Percentiles rank a stretch among this genome's conserved stretches.
Conservation (phyloP, 2,888 invertebrate genomes). For the Diarsia mendica region DNA sequence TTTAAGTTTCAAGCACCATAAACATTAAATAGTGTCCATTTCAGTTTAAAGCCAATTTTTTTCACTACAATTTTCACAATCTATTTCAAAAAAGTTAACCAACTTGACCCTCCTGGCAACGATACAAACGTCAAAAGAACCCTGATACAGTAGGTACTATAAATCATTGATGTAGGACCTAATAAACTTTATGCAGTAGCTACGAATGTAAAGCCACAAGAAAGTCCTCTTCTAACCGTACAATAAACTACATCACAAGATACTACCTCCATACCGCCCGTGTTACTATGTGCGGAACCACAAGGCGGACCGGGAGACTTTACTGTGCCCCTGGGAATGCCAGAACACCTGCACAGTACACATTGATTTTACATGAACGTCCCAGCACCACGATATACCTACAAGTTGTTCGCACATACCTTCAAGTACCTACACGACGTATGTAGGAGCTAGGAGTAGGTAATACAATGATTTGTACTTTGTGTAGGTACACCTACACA, state of each 20-base stretch:
- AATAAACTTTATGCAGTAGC: constrained; percentile 42
- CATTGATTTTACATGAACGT: constrained; percentile 74
- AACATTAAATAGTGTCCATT: too few relatives aligned
- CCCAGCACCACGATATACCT: constrained; percentile 53
- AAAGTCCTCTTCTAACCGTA: constrained; percentile 53
- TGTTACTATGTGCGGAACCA: constrained; percentile 63
- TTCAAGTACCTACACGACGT: constrained; percentile 25
- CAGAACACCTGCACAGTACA: constrained; percentile 74
- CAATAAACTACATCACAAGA: constrained; percentile 63
- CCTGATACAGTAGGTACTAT: background rate
- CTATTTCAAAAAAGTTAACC: background rate
- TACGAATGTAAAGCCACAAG: constrained; percentile 32
- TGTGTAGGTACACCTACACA: constrained; percentile 12
- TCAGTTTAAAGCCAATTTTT: too few relatives aligned
- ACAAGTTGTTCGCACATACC: constrained; percentile 59
- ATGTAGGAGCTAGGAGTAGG: constrained; percentile 31
- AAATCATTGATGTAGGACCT: constrained; percentile 12
- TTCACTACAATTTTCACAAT: background rate
- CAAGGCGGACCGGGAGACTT: constrained; percentile 75
- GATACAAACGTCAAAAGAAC: background rate
- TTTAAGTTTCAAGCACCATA: too few relatives aligned
- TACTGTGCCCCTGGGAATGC: constrained; percentile 76
- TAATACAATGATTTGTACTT: constrained; percentile 64
- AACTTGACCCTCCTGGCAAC: background rate
- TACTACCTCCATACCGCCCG: constrained; percentile 51